A percentile compares a stretch with the other conserved stretches of the same genome.
Evolutionary conservation across 2,888 invertebrate genomes (phyloP).

Genomic region (Sicus ferrugineus): DNA sequence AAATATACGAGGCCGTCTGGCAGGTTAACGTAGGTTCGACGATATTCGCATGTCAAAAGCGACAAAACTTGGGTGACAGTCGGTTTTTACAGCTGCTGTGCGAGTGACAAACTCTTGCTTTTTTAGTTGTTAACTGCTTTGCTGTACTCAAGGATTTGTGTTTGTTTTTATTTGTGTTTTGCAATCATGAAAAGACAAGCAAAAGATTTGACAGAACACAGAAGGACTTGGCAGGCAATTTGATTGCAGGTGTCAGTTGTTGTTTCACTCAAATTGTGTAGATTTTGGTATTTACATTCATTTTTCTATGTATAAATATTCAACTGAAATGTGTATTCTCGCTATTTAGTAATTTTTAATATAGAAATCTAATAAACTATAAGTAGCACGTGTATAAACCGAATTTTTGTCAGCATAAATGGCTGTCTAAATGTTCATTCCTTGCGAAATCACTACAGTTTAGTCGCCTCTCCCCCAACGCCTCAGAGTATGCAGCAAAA

Average conservation of each 20-base stretch:
- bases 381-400: too few relatives aligned
- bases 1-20: neutral
- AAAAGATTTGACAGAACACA: too few relatives aligned
- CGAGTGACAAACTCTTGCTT: neutral
- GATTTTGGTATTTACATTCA: neutral
- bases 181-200: neutral
- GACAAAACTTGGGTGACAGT: slow-evolving; percentile 2
- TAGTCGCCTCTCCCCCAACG: neutral
- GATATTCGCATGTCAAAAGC: neutral
- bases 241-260: too few relatives aligned
- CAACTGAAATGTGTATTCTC: neutral
- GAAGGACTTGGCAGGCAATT: too few relatives aligned
- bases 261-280: neutral
- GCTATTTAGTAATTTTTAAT: too few relatives aligned
- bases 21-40: neutral
- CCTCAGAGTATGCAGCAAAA: slow-evolving; percentile 6
- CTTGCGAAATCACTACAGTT: neutral
- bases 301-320: neutral
- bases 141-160: neutral
- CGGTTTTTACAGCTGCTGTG: neutral
- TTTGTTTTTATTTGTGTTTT: neutral
- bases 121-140: neutral
- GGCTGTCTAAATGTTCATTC: too few relatives aligned
- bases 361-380: too few relatives aligned
- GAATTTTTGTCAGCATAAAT: too few relatives aligned